Conservation (phyloP, 2,113 vertebrate genomes). For the Pithys albifrons region DNA sequence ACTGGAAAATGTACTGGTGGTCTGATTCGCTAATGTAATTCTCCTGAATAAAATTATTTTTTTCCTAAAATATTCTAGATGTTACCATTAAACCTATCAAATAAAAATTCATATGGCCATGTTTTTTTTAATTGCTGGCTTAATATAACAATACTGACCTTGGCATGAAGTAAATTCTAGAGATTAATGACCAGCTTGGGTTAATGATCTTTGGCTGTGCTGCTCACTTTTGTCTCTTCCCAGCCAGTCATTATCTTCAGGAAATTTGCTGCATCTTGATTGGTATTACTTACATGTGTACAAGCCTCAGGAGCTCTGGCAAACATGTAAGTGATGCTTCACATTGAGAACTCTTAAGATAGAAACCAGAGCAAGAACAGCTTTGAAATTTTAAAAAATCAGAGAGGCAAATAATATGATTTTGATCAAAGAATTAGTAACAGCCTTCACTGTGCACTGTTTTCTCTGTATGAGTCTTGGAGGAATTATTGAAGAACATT, state of each 20-base stretch:
- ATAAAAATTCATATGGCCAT: neutral
- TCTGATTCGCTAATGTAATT: neutral
- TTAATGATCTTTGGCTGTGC: conserved; percentile 63
- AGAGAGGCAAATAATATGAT: neutral
- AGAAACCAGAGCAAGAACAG: neutral
- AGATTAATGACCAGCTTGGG: conserved; percentile 64
- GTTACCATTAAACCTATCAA: neutral
- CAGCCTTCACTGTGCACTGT: neutral
- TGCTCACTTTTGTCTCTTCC: conserved; percentile 62
- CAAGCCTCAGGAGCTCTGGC: neutral
- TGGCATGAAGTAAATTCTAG: conserved; percentile 29
- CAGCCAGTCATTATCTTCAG: conserved; percentile 56
- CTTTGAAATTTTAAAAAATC: neutral
- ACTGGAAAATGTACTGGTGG: neutral
- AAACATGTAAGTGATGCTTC: neutral
- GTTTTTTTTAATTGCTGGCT: conserved; percentile 47
- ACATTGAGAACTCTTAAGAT: neutral
- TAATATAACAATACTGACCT: conserved; percentile 47
- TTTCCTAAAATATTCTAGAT: neutral
- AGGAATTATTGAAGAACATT: neutral
- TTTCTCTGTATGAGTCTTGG: neutral
- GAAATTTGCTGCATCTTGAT: conserved; percentile 64
- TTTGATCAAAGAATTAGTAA: neutral
- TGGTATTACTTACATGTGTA: conserved; percentile 44
- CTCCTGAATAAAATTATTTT: neutral